Percentiles rank a stretch among this genome's conserved stretches.
These are phyloP conservation scores for Cydia fagiglandana DNA, from an alignment of 1,140 invertebrate species.

Conservation along the genomic window DNA sequence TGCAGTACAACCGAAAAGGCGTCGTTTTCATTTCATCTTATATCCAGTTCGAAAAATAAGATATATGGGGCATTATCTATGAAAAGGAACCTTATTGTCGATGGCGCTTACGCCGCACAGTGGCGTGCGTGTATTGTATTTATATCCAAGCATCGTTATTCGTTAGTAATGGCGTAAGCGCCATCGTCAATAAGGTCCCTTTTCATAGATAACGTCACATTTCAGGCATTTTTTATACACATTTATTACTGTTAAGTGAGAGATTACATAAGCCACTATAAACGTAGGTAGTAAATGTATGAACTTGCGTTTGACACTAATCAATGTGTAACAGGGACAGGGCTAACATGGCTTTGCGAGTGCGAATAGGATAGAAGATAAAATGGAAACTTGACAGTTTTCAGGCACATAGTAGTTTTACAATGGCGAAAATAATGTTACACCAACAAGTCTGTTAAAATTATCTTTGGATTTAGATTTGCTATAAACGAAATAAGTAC, in stretches of 20 bases:
- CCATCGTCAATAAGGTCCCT: no score
- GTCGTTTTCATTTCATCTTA: not conserved
- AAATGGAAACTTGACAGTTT: not conserved
- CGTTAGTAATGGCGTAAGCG: no score
- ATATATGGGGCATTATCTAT: no score
- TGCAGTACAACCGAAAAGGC: not conserved
- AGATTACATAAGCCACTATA: no score
- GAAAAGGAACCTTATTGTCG: no score
- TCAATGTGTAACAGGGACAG: no score
- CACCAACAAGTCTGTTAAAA: not conserved
- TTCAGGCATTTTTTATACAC: no score
- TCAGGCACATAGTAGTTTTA: constrained; percentile 14
- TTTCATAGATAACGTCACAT: no score
- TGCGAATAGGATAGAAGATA: not conserved
- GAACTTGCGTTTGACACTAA: not conserved
- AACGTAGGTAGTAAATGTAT: no score
- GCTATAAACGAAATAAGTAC: constrained; percentile 16
- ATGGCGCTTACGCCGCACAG: no score
- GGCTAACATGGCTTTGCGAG: not conserved
- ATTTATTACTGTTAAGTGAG: not conserved
- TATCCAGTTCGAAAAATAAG: not conserved
- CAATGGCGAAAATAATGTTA: not conserved
- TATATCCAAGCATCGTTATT: no score
- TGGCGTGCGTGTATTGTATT: no score
- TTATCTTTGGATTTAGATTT: constrained; percentile 15